Percentiles rank a stretch among this genome's conserved stretches.
These are phyloP conservation scores for Trichogramma evanescens DNA, from an alignment of 2,888 invertebrate genomes.

Conservation along the genomic window DNA sequence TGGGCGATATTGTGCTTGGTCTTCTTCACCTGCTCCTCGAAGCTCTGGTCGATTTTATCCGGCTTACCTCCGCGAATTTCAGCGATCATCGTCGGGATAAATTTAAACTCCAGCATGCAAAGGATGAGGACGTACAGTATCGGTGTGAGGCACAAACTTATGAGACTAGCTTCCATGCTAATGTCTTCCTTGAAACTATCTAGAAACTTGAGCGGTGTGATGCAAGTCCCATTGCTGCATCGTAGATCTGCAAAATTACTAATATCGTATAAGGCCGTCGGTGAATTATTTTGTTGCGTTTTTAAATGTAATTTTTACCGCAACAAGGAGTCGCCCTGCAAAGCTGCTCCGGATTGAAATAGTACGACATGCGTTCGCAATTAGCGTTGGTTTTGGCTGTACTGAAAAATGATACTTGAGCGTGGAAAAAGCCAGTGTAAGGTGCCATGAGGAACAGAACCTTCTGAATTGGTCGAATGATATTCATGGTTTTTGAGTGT, in stretches of 20 bases:
- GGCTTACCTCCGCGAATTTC: constrained; percentile 10
- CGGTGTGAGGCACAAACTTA: constrained; percentile 22
- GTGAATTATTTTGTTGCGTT: background rate
- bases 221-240: constrained; percentile 25
- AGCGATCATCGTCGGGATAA: constrained; percentile 38
- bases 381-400: constrained; percentile 22
- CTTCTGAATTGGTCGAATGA: constrained; percentile 24
- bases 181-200: background rate
- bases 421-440: constrained; percentile 28
- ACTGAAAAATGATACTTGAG: constrained; percentile 24
- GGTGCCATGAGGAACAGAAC: constrained; percentile 27
- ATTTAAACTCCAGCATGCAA: constrained; percentile 57
- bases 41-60: constrained; percentile 7
- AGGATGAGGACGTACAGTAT: constrained; percentile 52
- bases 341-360: background rate
- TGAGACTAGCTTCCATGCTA: constrained; percentile 14
- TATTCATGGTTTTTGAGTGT: constrained; percentile 10
- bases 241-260: constrained; percentile 12
- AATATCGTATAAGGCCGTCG: background rate
- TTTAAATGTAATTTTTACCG: background rate
- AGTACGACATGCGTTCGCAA: background rate
- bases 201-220: constrained; percentile 25
- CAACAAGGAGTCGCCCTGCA: background rate
- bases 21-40: constrained; percentile 28
- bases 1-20: constrained; percentile 24